A percentile compares a stretch with the other conserved stretches of the same genome.
These are phyloP conservation scores for Tolmerus cingulatus DNA, from an alignment of 2,888 invertebrate genomes.

Conservation along the genomic window DNA sequence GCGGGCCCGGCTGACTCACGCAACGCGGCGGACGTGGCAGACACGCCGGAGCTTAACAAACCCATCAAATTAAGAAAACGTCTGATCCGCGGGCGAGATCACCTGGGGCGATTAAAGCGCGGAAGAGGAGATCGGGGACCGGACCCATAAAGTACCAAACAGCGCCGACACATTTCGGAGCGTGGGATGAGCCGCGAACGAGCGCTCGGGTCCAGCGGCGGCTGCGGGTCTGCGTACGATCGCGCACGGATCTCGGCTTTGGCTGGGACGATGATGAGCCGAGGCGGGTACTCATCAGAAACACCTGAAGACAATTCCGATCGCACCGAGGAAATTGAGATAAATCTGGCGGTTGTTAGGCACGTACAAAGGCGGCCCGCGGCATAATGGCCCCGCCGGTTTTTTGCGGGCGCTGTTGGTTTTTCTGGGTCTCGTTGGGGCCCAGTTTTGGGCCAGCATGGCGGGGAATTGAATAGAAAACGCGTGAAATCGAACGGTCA, in stretches of 20 bases:
- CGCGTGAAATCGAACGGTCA: not conserved
- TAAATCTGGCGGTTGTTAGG: conserved; percentile 38
- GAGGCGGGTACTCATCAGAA: conserved; percentile 27
- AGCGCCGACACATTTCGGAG: conserved; percentile 24
- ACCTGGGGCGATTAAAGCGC: conserved; percentile 32
- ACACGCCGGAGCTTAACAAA: conserved; percentile 37
- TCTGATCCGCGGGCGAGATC: conserved; percentile 13
- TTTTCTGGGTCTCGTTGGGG: conserved; percentile 6
- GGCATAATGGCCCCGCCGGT: not conserved
- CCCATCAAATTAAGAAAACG: conserved; percentile 39
- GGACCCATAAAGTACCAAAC: conserved; percentile 33
- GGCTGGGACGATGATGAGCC: not conserved
- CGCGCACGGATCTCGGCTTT: conserved; percentile 25
- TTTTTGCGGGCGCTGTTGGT: conserved; percentile 1
- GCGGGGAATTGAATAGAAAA: conserved; percentile 3
- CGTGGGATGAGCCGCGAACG: conserved; percentile 38
- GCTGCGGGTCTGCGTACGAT: conserved; percentile 24
- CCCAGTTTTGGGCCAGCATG: conserved; percentile 22
- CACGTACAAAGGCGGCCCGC: conserved; percentile 20
- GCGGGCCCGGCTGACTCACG: not conserved
- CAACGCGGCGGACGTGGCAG: conserved; percentile 3
- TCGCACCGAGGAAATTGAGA: conserved; percentile 33
- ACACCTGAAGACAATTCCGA: conserved; percentile 34
- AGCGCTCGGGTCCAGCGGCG: not conserved
- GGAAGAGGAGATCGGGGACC: not conserved